These are phyloP conservation scores for Aphelenchoides avenae DNA, from an alignment of 1,140 invertebrate species.

Conservation along the genomic window DNA sequence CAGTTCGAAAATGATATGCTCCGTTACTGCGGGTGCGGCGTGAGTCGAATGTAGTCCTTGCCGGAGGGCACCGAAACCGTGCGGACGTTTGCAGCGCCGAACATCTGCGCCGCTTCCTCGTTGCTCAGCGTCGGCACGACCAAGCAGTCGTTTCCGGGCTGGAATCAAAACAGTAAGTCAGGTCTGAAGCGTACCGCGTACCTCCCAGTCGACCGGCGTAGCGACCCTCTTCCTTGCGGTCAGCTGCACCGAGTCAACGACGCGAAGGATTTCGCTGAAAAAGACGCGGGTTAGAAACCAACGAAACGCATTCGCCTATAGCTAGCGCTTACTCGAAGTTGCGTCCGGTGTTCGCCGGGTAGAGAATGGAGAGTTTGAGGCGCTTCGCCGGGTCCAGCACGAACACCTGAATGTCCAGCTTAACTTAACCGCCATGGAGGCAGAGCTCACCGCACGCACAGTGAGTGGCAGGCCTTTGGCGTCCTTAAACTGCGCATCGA, in stretches of 20 bases:
- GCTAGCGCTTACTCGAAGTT: slow-evolving; percentile 76
- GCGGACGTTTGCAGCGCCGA: slow-evolving; percentile 25
- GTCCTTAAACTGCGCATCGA: slow-evolving; percentile 78
- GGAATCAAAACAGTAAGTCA: no score
- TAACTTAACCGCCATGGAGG: slow-evolving; percentile 30
- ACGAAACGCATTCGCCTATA: slow-evolving; percentile 10
- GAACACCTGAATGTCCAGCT: slow-evolving; percentile 70
- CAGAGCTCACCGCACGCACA: slow-evolving; percentile 68
- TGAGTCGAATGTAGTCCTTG: slow-evolving; percentile 48
- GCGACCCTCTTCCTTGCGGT: slow-evolving; percentile 75
- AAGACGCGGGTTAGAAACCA: slow-evolving; percentile 30
- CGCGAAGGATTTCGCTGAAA: slow-evolving; percentile 80
- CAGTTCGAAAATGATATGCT: no score
- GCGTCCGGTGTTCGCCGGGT: slow-evolving; percentile 82
- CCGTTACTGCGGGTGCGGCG: no score
- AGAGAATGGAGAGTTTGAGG: slow-evolving; percentile 79
- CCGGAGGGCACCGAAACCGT: slow-evolving; percentile 41
- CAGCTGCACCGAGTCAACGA: slow-evolving; percentile 80
- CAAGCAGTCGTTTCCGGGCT: slow-evolving; percentile 20
- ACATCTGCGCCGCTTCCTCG: slow-evolving; percentile 32
- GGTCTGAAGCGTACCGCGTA: slow-evolving; percentile 13
- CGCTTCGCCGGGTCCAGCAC: slow-evolving; percentile 80
- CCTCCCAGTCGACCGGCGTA: slow-evolving; percentile 81
- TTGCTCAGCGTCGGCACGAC: slow-evolving; percentile 23
- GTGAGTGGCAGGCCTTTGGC: slow-evolving; percentile 73